A percentile compares a stretch with the other conserved stretches of the same genome.
phyloP scores from a whole-genome alignment of 2,888 invertebrate species.

The Parnassius apollo region DNA sequence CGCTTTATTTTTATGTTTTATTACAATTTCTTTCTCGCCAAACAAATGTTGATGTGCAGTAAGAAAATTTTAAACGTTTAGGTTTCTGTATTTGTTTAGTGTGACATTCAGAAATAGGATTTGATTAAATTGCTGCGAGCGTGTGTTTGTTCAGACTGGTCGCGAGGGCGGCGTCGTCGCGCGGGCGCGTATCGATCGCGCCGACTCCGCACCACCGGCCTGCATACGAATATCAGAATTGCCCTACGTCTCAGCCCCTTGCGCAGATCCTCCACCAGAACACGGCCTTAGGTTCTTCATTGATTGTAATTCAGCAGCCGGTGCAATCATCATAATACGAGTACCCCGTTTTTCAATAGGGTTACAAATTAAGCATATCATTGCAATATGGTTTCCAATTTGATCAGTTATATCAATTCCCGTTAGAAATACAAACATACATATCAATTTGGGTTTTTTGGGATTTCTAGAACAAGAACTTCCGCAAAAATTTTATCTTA shows the following conservation, averaged over 20 bases:
- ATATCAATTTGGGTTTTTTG: too few species aligned
- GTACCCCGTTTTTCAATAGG: not conserved
- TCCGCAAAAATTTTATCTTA: too few species aligned
- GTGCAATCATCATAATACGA: not conserved
- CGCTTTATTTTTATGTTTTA: too few species aligned
- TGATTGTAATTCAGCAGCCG: not conserved
- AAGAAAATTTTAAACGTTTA: constrained; percentile 2
- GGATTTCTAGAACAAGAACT: too few species aligned
- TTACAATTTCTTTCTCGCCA: too few species aligned
- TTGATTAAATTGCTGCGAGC: constrained; percentile 53
- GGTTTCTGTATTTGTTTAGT: constrained; percentile 12
- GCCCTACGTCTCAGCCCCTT: constrained; percentile 68
- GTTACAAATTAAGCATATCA: not conserved
- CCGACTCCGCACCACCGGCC: constrained; percentile 50
- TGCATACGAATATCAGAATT: constrained; percentile 78
- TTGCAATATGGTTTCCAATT: not conserved
- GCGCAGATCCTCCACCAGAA: constrained; percentile 64
- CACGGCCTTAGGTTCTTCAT: constrained; percentile 54
- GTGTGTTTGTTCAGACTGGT: constrained; percentile 58
- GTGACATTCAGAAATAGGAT: constrained; percentile 34
- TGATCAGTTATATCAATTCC: too few species aligned
- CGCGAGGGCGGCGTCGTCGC: constrained; percentile 63
- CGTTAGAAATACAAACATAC: too few species aligned
- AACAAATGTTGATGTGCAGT: not conserved
- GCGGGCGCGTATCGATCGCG: constrained; percentile 80